Base-by-base conservation (phyloP, 1,140 invertebrate species). In the Drosophila sp. region DNA sequence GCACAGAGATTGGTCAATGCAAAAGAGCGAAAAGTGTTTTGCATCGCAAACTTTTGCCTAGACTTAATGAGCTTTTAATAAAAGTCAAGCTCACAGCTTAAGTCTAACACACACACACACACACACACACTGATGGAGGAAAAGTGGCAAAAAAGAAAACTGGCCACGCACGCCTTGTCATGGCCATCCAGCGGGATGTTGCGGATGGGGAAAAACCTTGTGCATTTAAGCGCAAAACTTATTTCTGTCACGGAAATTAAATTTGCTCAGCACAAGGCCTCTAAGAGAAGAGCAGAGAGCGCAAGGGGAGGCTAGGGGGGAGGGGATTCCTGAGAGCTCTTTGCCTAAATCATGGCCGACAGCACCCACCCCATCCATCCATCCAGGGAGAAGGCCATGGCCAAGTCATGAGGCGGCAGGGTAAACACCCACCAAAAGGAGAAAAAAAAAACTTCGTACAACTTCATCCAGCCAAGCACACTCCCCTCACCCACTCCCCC, bases 211-310 rank as follows among this genome's bases (percentile, higher is more conserved):
- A 3, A 32, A 32, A 23, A 50, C 25, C 57, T 57, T 86, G 84
- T 89, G 85, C 84, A 90, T 89, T 89, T 89, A 78, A 89, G 84
- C 84, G 84, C 81, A 89, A 89, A 89, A 89, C 84, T 89, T 89
- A 89, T 89, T 89, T 89, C 84, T 89, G 84, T 89, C 84, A 89
- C 84, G 84, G 84, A 89, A 89, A 89, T 89, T 89, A 89, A 89
- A 89, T 89, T 89, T 89, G 85, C 85, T 89, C 69, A 74, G 70
- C 70, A 64, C 76, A 79, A 35, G 29, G 56, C 56, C 56, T 58
- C 44, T 50, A 8, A 10, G 23, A 50, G 44, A 8, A 23, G 10
- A 25, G 5, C 3, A 50, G 23, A 7, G 17, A 44, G 17, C 4
- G 4, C 1, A 4, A n/a, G 4, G 41, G 41, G 40, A 10, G 40